These are phyloP conservation scores for Acrocera orbiculus DNA, from an alignment of 2,888 invertebrate species.

Conservation along the genomic window DNA sequence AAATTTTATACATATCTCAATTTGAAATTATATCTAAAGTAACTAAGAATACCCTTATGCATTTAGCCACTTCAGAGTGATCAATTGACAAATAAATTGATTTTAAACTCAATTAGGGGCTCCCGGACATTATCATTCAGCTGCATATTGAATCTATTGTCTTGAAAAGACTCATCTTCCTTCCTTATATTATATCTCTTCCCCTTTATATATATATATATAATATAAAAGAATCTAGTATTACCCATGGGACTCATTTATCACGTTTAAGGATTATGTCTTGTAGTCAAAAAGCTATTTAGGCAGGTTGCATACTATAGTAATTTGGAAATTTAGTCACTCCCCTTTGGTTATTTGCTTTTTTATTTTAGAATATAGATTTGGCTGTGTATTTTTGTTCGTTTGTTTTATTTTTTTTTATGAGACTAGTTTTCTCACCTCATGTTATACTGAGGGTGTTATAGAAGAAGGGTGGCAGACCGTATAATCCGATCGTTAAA, in stretches of 20 bases:
- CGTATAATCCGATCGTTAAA: constrained; percentile 9
- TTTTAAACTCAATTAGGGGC: constrained; percentile 32
- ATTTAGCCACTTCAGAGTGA: constrained; percentile 4
- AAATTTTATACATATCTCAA: neutral
- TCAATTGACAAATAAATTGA: constrained; percentile 24
- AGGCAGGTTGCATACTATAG: neutral
- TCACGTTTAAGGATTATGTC: constrained; percentile 19
- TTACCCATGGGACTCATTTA: constrained; percentile 29
- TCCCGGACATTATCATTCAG: constrained; percentile 8
- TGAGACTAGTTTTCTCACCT: too few relatives aligned
- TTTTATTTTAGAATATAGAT: neutral
- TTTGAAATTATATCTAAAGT: too few relatives aligned
- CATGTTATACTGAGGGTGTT: too few relatives aligned
- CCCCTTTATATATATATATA: too few relatives aligned
- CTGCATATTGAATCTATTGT: too few relatives aligned
- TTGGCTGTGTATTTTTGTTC: too few relatives aligned
- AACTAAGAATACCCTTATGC: neutral
- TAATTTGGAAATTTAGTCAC: neutral
- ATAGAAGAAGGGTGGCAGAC: constrained; percentile 4
- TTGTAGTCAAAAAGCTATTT: constrained; percentile 10
- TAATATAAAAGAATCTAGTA: too few relatives aligned
- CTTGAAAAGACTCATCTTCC: too few relatives aligned
- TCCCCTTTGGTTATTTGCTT: neutral
- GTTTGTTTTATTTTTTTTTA: too few relatives aligned
- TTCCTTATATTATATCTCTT: too few relatives aligned